Percentiles rank a stretch among this genome's conserved stretches.
Conservation (phyloP, 1,140 invertebrate genomes). For the Trachelipus rathkii region DNA sequence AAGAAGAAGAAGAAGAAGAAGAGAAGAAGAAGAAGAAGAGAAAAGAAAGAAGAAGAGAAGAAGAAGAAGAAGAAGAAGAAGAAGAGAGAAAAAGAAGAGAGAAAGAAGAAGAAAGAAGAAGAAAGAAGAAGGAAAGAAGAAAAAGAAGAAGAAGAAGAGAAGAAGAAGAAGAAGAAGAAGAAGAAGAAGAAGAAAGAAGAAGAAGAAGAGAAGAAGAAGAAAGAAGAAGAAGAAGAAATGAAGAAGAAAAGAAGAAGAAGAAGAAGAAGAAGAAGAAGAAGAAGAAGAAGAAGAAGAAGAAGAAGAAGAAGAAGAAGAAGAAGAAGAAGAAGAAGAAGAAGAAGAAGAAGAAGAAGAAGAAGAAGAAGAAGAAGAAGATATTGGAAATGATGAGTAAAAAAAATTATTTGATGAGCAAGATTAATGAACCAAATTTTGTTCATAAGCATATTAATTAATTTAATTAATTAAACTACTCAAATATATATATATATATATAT, state of each 20-base stretch:
- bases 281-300: not conserved
- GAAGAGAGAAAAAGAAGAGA: not conserved
- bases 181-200: not conserved
- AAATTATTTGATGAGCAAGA: constrained; percentile 8
- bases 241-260: not conserved
- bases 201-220: constrained; percentile 13
- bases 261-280: not conserved
- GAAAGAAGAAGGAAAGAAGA: not conserved
- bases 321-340: not conserved
- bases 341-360: not conserved
- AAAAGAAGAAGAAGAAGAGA: not conserved
- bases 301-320: not conserved
- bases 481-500: too few species aligned
- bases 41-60: not conserved
- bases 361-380: too few species aligned
- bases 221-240: not conserved
- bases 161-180: not conserved
- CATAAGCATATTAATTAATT: too few species aligned
- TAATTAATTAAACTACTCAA: too few species aligned
- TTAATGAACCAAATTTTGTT: too few species aligned
- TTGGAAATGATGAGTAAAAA: not conserved
- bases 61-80: not conserved
- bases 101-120: not conserved
- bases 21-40: not conserved
- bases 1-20: not conserved